Evolutionary conservation across 2,113 vertebrate genomes (phyloP), one percentile per base, ranked within the genome.

Genomic region (Elephantulus edwardii): DNA sequence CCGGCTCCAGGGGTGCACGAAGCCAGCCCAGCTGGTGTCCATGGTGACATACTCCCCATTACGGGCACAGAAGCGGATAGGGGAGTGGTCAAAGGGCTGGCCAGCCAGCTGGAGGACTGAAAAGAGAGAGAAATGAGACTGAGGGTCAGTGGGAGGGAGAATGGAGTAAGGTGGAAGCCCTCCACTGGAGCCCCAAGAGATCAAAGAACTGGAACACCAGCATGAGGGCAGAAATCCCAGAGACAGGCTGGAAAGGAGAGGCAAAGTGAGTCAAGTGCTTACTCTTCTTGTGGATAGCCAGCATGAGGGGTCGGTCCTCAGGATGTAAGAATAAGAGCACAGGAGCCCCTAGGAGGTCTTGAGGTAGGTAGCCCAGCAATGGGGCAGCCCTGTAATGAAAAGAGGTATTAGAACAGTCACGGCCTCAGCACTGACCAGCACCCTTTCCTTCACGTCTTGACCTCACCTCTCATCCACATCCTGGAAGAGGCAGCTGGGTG

Each of bases 11-110:
- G 98, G 98, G 84, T 99, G 99, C 80, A 99, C 98, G 1, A 99
- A 99, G 91, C 98, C 98, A 17, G 98, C 98, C 98, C 98, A 99
- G 97, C 98, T 98, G 92, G 98, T 99, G 96, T 99, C 98, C 83
- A 99, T 98, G 94, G 98, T 99, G 92, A 99, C 96, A 40, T 99
- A 99, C 44, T 99, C 98, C 19, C 98, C 98, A 0, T 96, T 98
- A 44, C 98, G 98, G 19, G 98, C 97, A 5, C 98, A 98, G 97
- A 99, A 98, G 64, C 98, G 98, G 91, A 99, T 94, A 2, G 98
- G 98, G 0, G 98, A 97, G 82, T 98, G 98, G 42, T 99, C 98
- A 40, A 99, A 98, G 2, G 98, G 98, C 95, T 99, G 98, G 8
- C 98, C 98, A 0, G 98, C 98, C 92, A 98, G 97, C 97, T 99